These are phyloP conservation scores for Drosophila borealis DNA, from an alignment of 2,888 invertebrate species.

Conservation along the genomic window DNA sequence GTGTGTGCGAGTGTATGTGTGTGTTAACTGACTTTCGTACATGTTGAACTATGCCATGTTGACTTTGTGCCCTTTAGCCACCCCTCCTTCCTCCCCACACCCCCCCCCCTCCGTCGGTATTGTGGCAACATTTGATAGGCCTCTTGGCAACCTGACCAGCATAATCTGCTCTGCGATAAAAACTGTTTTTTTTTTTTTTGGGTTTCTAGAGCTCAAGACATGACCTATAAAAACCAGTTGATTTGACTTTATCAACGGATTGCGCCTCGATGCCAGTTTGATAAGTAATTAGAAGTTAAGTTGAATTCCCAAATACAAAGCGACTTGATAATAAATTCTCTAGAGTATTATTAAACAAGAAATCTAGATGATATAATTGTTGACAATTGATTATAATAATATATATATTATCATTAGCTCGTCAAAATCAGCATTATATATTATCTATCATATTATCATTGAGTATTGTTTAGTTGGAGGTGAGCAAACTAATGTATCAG, in stretches of 20 bases:
- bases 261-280: background rate
- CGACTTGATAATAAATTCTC: background rate
- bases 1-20: background rate
- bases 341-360: too few relatives aligned
- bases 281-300: background rate
- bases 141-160: conserved; percentile 29
- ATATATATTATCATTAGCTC: background rate
- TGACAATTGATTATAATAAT: too few relatives aligned
- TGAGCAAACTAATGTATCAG: too few relatives aligned
- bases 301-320: background rate
- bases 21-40: conserved; percentile 17
- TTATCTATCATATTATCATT: too few relatives aligned
- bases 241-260: background rate
- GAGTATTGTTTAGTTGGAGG: too few relatives aligned
- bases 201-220: background rate
- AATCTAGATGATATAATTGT: too few relatives aligned
- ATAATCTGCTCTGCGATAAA: conserved; percentile 13
- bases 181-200: background rate
- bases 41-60: conserved; percentile 31
- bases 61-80: conserved; percentile 31
- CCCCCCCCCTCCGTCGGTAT: background rate
- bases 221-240: background rate
- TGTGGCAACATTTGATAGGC: background rate
- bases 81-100: background rate
- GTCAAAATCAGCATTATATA: background rate